Evolutionary conservation across 1,140 invertebrate species (phyloP), one percentile per base, ranked within the genome.

Genomic region (Drosophila azteca): DNA sequence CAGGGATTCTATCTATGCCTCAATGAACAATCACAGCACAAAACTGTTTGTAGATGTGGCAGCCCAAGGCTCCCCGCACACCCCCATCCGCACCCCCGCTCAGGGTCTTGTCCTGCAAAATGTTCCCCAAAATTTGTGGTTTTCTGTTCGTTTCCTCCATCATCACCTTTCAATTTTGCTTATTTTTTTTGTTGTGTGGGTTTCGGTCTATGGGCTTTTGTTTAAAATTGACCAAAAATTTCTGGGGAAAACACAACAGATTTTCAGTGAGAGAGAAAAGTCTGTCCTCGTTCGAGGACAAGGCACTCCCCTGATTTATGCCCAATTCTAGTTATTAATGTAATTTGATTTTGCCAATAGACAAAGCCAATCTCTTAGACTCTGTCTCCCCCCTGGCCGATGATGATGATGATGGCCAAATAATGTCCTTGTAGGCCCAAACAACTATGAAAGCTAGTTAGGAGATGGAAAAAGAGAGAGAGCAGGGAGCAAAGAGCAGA

Each of bases 261-360:
- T 71, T 71, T 39, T 54, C 43, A 49, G 44, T 39, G 7, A 45
- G 35, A 6, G n/a, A 24, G 35, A 26, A 15, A 2, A 6, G 1
- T 35, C 24, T 35, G 26, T 68, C 53, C 17, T 24, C n/a, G n/a
- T n/a, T n/a, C n/a, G n/a, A n/a, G n/a, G n/a, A n/a, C n/a, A n/a
- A n/a, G n/a, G 22, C 15, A 4, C 9, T 2, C 11, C 35, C 11
- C 43, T 58, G 75, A 83, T 83, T 82, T 83, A 77, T 69, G 79
- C 51, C 64, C 67, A 43, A 44, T 35, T 87, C 62, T 44, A 82
- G 82, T 87, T 85, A 87, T 85, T 87, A 85, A 85, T 87, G 82
- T 87, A 85, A 85, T 85, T 87, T 87, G 74, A 52, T 85, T 74
- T 76, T 55, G 39, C 57, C 69, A 54, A 54, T 35, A 77, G 77